Evolutionary conservation across 1,140 invertebrate genomes (phyloP).

Genomic region (Chionoecetes opilio): DNA sequence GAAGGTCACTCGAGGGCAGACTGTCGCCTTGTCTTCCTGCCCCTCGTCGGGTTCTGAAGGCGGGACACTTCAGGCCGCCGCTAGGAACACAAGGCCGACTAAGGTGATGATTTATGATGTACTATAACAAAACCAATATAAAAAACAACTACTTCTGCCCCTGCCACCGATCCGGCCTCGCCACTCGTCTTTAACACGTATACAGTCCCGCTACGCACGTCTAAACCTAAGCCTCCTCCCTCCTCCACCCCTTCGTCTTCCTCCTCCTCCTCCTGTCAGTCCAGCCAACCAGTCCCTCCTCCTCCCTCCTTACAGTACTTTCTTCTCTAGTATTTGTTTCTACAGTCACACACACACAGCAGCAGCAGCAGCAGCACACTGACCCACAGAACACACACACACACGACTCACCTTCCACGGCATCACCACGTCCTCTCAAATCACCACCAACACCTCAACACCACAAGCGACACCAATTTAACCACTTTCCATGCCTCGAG

Average conservation of each 20-base stretch:
- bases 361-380: background rate
- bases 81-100: background rate
- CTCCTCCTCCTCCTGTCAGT: background rate
- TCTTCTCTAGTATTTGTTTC: background rate
- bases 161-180: background rate
- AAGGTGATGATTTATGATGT: background rate
- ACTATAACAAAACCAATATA: too few species aligned
- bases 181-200: background rate
- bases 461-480: too few species aligned
- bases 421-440: background rate
- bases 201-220: background rate
- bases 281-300: background rate
- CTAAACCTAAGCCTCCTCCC: background rate
- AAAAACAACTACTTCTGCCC: background rate
- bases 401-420: background rate
- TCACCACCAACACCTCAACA: background rate
- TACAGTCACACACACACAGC: background rate
- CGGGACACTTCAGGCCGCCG: background rate
- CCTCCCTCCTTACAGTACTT: background rate
- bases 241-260: background rate
- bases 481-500: too few species aligned
- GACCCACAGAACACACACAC: background rate
- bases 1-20: too few species aligned
- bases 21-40: constrained; percentile 1
- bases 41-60: background rate